Percentiles rank a stretch among this genome's conserved stretches.
These are phyloP conservation scores for Cheilosia vernalis DNA, from an alignment of 2,888 invertebrate genomes.

Conservation along the genomic window DNA sequence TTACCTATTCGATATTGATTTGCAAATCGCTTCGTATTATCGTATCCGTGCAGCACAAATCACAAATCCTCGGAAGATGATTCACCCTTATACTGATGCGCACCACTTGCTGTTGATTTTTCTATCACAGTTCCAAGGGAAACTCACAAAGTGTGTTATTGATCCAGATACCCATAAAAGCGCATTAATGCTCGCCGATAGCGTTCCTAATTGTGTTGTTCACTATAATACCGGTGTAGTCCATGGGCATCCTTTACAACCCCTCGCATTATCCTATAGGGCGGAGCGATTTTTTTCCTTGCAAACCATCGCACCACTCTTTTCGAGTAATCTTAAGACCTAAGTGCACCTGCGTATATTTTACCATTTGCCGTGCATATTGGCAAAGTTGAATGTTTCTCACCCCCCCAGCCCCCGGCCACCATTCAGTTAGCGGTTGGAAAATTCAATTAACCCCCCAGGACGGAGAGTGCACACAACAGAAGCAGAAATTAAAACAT, in stretches of 20 bases:
- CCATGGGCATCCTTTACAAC: neutral
- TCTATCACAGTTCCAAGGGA: neutral
- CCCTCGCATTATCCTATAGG: neutral
- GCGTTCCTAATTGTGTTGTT: neutral
- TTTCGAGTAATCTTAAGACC: neutral
- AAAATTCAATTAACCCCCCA: conserved; percentile 27
- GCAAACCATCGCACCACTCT: neutral
- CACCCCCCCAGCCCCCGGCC: neutral
- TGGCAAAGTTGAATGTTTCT: conserved; percentile 5
- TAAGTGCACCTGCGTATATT: conserved; percentile 16
- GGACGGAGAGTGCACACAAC: neutral
- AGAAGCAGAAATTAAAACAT: conserved; percentile 12
- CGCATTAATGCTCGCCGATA: neutral
- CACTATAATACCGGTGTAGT: neutral
- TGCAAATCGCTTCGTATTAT: too few relatives aligned
- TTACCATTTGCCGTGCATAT: conserved; percentile 10
- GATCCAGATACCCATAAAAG: conserved; percentile 22
- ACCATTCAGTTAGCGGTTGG: neutral
- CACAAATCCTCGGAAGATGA: too few relatives aligned
- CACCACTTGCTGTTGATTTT: neutral
- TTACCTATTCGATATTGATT: too few relatives aligned
- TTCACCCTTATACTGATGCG: too few relatives aligned
- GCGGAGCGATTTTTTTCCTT: neutral
- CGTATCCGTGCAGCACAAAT: too few relatives aligned
- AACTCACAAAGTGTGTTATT: conserved; percentile 9